Evolutionary conservation across 2,113 vertebrate species (phyloP).

Genomic region (Lonchura striata): DNA sequence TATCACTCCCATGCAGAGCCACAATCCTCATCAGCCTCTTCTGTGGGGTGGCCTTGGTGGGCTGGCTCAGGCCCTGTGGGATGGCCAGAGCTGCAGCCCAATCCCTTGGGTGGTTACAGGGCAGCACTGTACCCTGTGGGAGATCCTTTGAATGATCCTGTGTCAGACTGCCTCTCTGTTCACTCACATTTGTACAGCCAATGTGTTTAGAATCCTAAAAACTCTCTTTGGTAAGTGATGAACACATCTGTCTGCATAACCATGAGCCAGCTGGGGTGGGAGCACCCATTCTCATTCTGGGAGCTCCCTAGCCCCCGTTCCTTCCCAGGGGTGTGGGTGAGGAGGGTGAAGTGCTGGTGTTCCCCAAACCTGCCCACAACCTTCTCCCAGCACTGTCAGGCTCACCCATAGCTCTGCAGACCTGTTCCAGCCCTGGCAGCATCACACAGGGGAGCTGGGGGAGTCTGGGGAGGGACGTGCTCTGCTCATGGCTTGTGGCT

Average conservation of each 20-base stretch:
- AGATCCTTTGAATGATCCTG: background rate
- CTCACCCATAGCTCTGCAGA: background rate
- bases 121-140: accelerated
- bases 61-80: background rate
- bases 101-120: background rate
- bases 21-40: background rate
- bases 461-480: background rate
- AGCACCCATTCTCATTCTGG: background rate
- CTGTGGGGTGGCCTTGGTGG: background rate
- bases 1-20: background rate
- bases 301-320: background rate
- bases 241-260: background rate
- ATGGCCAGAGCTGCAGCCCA: background rate
- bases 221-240: background rate
- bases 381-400: background rate
- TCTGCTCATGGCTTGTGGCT: background rate
- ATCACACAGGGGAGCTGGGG: background rate
- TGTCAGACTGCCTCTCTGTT: background rate
- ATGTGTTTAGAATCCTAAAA: background rate
- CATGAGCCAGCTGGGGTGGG: background rate
- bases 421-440: background rate
- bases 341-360: background rate
- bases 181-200: background rate
- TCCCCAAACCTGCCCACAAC: background rate
- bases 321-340: background rate